Evolutionary conservation across 2,113 vertebrate species (phyloP).

Genomic region (Corythoichthys haematopterus): DNA sequence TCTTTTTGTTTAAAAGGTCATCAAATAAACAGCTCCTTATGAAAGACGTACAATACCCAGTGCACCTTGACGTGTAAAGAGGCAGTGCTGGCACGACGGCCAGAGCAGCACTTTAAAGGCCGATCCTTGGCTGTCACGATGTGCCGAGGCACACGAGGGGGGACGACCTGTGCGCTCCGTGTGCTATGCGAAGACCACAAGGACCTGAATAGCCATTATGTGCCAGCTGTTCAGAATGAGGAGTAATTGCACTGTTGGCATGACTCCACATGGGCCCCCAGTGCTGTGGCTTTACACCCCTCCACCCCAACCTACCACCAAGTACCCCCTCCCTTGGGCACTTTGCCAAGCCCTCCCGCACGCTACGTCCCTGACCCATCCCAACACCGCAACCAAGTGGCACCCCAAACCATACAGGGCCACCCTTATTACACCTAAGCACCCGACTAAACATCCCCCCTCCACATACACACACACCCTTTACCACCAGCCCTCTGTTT

Average conservation of each 20-base stretch:
- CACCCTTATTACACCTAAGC: slow-evolving; percentile 36
- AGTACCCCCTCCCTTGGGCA: slow-evolving; percentile 44
- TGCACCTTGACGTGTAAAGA: not conserved
- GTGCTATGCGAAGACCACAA: slow-evolving; percentile 59
- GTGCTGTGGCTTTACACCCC: slow-evolving; percentile 39
- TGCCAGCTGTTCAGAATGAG: slow-evolving; percentile 75
- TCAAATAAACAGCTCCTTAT: not conserved
- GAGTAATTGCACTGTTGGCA: slow-evolving; percentile 72
- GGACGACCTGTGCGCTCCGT: slow-evolving; percentile 61
- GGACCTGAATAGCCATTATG: slow-evolving; percentile 67
- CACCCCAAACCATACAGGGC: slow-evolving; percentile 36
- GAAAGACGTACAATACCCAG: not conserved
- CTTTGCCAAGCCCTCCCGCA: slow-evolving; percentile 60
- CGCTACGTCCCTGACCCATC: slow-evolving; percentile 54
- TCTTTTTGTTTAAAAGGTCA: no score
- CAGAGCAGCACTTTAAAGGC: slow-evolving; percentile 6
- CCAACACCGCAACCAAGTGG: slow-evolving; percentile 39
- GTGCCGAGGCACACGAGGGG: slow-evolving; percentile 57
- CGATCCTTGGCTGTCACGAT: slow-evolving; percentile 30
- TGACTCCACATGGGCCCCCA: slow-evolving; percentile 58
- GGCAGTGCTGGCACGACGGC: slow-evolving; percentile 2
- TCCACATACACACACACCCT: slow-evolving; percentile 46
- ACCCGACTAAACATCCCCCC: slow-evolving; percentile 43
- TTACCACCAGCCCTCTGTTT: slow-evolving; percentile 57
- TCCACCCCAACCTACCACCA: slow-evolving; percentile 48